Base-by-base conservation (phyloP, 1,140 invertebrate species). In the Catajapyx aquilonaris region DNA sequence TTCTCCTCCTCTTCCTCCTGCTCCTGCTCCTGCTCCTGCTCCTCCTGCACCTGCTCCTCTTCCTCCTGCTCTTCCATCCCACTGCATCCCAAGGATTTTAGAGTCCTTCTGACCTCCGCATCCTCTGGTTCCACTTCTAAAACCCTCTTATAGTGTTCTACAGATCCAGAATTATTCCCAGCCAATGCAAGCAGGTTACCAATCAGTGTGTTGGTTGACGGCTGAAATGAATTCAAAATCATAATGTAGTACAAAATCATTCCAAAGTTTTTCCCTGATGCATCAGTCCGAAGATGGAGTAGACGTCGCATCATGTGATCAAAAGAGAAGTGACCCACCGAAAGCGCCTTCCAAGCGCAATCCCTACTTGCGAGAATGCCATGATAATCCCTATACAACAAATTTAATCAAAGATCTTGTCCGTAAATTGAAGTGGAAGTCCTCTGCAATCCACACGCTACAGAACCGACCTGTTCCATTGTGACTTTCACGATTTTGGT, bases 161-260 rank as follows among this genome's bases (percentile, higher is more conserved):
- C 60, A 2, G 75, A 74, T 11, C 72, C 68, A 17, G 68, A 64
- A 25, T 68, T 57, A 48, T 79, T 75, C 35, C 68, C 65, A 45
- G 69, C 69, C 5, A 64, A 50, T 52, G 73, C 70, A 37, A 74
- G 65, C 33, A 80, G 47, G 42, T 72, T 62, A 0, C 68, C 72
- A 35, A 74, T 54, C 2, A 79, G 53, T 49, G 75, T 76, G 53
- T 79, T 75, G 36, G 72, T 71, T 30, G 66, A 58, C 17, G 75
- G 73, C 71, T 76, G 57, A 41, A 61, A 54, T 46, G 33, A 45
- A 34, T 28, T 38, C 43, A 43, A 31, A 39, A 25, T 31, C 3
- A 11, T 22, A 21, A 28, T 20, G 25, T 38, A 33, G 41, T 43
- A 48, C 21, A 30, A 22, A 36, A 32, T 17, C 36, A 45, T 31